Evolutionary conservation across 2,888 invertebrate genomes (phyloP), one percentile per base, ranked within the genome.

Genomic region (Acleris literana): DNA sequence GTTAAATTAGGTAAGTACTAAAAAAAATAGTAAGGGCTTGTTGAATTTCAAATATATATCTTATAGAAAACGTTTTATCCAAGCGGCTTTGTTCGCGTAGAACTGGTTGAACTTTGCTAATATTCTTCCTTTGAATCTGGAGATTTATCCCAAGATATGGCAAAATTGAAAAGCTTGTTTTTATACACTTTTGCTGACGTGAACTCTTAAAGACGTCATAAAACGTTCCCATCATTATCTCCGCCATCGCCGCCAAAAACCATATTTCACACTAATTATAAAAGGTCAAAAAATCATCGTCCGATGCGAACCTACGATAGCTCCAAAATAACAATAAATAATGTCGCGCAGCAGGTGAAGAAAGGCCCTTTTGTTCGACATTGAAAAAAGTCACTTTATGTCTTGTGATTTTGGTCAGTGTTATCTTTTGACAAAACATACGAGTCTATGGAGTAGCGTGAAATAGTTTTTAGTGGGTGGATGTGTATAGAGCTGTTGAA

Each of bases 181-280:
- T 33, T 33, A 9, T 33, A 33, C 9, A 7, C 4, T 39, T 9
- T 13, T 4, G 5, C 39, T 13, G 39, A 13, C 39, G 13, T 39
- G 11, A n/a, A 18, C 2, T n/a, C 7, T 7, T 46, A 13, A 44
- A 44, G 6, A 44, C 44, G 49, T 51, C 16, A 49, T 33, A 60
- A 53, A 53, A 61, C 39, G 11, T 17, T 20, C 53, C 22, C 25
- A 48, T 48, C 48, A 29, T 25, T 57, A 61, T 65, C 65, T 51
- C 17, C 11, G 33, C 43, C 22, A 63, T 68, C 62, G 63, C 71
- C 72, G 74, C 76, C 74, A 71, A 76, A 72, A 76, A 76, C 81
- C 81, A 91, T 91, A 90, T 88, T 87, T 91, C 87, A 90, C 90
- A 86, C 85, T 87, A 87, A 90, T 90, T 89, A 89, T 85, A 81